A percentile compares a stretch with the other conserved stretches of the same genome.
Conservation (phyloP, 2,888 invertebrate genomes). For the Hyppa rectilinea region DNA sequence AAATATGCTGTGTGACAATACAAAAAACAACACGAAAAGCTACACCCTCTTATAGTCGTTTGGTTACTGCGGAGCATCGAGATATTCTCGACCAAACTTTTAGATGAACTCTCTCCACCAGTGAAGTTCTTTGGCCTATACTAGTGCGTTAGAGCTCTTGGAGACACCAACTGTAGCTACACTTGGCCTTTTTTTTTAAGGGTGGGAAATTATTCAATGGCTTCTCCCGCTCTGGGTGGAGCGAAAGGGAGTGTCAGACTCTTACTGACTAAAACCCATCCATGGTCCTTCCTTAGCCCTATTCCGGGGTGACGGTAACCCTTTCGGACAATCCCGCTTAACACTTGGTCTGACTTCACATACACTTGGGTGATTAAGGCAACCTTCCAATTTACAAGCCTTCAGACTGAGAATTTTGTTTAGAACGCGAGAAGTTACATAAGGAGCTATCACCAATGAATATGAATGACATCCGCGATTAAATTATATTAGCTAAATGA, state of each 20-base stretch:
- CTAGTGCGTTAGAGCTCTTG: background rate
- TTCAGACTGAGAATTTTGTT: background rate
- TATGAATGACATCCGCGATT: conserved; percentile 12
- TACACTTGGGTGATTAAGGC: too few species aligned
- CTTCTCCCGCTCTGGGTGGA: too few species aligned
- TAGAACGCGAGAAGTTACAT: background rate
- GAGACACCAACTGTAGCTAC: background rate
- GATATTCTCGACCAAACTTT: background rate
- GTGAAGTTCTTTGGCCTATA: background rate
- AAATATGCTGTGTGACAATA: background rate
- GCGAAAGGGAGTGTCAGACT: too few species aligned
- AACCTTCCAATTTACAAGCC: background rate
- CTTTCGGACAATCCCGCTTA: too few species aligned
- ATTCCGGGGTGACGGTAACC: too few species aligned
- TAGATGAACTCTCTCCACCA: background rate
- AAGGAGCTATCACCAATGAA: conserved; percentile 7
- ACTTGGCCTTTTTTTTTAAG: too few species aligned
- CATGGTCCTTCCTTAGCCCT: too few species aligned
- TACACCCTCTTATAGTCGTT: background rate
- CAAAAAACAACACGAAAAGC: background rate
- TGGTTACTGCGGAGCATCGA: background rate
- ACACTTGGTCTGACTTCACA: too few species aligned
- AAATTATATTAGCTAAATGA: conserved; percentile 12
- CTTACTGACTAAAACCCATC: too few species aligned
- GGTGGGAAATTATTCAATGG: too few species aligned